Evolutionary conservation across 2,888 invertebrate genomes (phyloP), one percentile per base, ranked within the genome.

Genomic region (Rambutsinella grinnellia): DNA sequence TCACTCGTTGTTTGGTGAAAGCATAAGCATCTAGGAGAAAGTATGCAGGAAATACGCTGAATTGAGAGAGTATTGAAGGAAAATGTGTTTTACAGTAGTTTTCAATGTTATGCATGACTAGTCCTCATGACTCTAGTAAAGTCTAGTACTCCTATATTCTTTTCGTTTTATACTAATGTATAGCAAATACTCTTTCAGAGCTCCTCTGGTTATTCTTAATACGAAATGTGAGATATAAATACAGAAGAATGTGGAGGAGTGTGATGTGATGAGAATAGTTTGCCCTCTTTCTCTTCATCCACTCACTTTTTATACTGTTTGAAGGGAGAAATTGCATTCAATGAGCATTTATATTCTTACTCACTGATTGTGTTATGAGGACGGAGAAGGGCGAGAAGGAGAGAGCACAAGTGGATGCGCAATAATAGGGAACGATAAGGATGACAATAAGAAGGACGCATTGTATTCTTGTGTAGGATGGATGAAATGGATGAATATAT

Each of bases 101-200:
- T 26, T 57, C 58, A 68, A 69, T 76, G 63, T 69, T 76, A 76
- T 68, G 76, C 76, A 76, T 76, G 76, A 65, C 68, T 76, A 76
- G 68, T 57, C 47, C 76, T 19, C 61, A 75, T 67, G 67, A 62
- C 68, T 62, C 5, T 72, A 75, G 66, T 75, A 62, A 62, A 67
- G 36, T 36, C 13, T 36, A 36, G 36, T 36, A n/a, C n/a, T n/a
- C n/a, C n/a, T n/a, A n/a, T n/a, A n/a, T n/a, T 57, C 27, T 28
- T 57, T 57, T 36, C 57, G 27, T 27, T 27, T 57, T 54, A 5
- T 17, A 21, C 15, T 54, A 8, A 5, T 21, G 19, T 36, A 36
- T 36, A 36, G 36, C 6, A 36, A 36, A n/a, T n/a, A n/a, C n/a
- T n/a, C n/a, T n/a, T n/a, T n/a, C n/a, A n/a, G n/a, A n/a, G n/a